These are phyloP conservation scores for Heteromurus nitidus DNA, from an alignment of 2,888 invertebrate species.

Conservation along the genomic window DNA sequence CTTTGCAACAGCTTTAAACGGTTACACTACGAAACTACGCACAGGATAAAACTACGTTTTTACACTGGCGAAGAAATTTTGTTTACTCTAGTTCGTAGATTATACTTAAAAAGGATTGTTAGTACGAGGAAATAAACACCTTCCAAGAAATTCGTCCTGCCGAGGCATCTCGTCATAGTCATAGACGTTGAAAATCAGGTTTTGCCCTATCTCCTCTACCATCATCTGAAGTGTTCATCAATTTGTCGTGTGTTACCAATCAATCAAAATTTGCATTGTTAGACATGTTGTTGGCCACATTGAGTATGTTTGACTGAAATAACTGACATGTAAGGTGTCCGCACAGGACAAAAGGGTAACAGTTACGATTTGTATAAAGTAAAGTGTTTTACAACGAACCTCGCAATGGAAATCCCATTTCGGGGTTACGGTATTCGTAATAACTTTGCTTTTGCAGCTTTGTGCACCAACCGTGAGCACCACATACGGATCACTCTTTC, in stretches of 20 bases:
- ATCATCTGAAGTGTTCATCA: slow-evolving; percentile 68
- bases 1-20: not conserved
- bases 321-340: slow-evolving; percentile 9
- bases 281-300: too few relatives aligned
- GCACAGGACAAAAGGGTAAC: not conserved
- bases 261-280: slow-evolving; percentile 42
- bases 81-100: too few relatives aligned
- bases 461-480: slow-evolving; percentile 93
- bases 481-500: slow-evolving; percentile 98
- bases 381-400: slow-evolving; percentile 83
- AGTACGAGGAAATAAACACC: slow-evolving; percentile 76
- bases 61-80: too few relatives aligned
- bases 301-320: too few relatives aligned
- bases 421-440: slow-evolving; percentile 95
- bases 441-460: slow-evolving; percentile 93
- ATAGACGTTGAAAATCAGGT: slow-evolving; percentile 85
- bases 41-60: too few relatives aligned
- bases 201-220: slow-evolving; percentile 80
- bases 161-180: slow-evolving; percentile 91
- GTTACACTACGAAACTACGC: not conserved
- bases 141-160: slow-evolving; percentile 91
- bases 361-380: too few relatives aligned
- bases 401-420: slow-evolving; percentile 99
- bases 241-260: slow-evolving; percentile 32
- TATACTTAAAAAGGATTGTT: too few relatives aligned